These are phyloP conservation scores for Drosophila lini DNA, from an alignment of 1,140 invertebrate genomes.

Conservation along the genomic window DNA sequence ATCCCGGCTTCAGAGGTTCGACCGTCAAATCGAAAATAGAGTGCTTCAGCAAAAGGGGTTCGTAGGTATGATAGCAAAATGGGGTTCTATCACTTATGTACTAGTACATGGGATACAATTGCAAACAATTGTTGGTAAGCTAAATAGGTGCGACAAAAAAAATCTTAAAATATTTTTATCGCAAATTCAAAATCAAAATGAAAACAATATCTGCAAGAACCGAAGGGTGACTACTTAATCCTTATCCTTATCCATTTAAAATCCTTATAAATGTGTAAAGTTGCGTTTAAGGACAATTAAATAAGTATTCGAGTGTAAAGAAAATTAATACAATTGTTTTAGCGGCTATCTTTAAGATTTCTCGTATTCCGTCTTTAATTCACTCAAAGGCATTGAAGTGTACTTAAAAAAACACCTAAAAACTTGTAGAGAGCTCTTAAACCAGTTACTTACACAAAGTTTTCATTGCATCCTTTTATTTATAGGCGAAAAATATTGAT, in stretches of 20 bases:
- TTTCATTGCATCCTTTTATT: not conserved
- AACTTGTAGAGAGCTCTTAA: not conserved
- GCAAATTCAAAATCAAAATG: too few species aligned
- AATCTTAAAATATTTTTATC: not conserved
- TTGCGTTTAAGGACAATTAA: too few species aligned
- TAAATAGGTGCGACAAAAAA: not conserved
- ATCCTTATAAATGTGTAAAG: not conserved
- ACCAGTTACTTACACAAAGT: not conserved
- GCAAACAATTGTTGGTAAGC: not conserved
- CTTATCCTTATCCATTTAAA: not conserved
- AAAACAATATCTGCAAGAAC: not conserved
- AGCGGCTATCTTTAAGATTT: not conserved
- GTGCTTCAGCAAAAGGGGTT: not conserved
- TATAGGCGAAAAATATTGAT: not conserved
- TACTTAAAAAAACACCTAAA: not conserved
- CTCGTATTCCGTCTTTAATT: not conserved
- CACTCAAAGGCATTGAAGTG: not conserved
- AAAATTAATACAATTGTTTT: too few species aligned
- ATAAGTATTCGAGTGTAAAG: too few species aligned
- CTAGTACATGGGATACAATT: too few species aligned
- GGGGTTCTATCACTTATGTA: too few species aligned
- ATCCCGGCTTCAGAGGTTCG: not conserved
- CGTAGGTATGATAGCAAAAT: not conserved
- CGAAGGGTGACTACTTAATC: not conserved
- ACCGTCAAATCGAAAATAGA: not conserved